A percentile compares a stretch with the other conserved stretches of the same genome.
Evolutionary conservation across 2,113 vertebrate species (phyloP).

Genomic region (Actinemys pallida): DNA sequence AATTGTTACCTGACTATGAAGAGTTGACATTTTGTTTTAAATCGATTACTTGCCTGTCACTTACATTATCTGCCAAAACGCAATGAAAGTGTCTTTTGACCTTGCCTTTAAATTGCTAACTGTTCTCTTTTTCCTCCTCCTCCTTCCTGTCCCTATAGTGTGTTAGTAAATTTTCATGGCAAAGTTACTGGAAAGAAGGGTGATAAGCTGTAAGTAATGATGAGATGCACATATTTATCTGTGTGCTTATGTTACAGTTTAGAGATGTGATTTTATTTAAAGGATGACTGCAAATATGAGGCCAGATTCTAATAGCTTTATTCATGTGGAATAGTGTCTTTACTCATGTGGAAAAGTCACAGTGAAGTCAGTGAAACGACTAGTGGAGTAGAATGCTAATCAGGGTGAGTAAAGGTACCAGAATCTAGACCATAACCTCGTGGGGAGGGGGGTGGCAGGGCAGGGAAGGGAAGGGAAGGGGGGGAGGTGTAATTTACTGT

Average conservation of each 20-base stretch:
- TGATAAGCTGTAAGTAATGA: not conserved
- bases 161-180: not conserved
- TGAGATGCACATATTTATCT: not conserved
- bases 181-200: not conserved
- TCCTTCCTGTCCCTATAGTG: not conserved
- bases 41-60: not conserved
- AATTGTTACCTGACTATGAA: not conserved
- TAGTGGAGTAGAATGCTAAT: not conserved
- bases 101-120: not conserved
- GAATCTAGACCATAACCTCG: not conserved
- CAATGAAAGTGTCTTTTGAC: not conserved
- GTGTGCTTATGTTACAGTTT: not conserved
- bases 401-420: not conserved
- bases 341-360: not conserved
- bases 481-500: not conserved
- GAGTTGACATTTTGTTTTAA: not conserved
- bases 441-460: no score
- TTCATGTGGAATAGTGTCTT: not conserved
- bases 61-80: not conserved
- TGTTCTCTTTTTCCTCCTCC: not conserved
- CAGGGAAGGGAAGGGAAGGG: no score
- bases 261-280: not conserved
- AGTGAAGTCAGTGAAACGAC: not conserved
- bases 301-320: not conserved
- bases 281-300: not conserved